These are phyloP conservation scores for Aplysina aerophoba DNA, from an alignment of 37 sponge, comb jelly and placozoan genomes.

Conservation along the genomic window DNA sequence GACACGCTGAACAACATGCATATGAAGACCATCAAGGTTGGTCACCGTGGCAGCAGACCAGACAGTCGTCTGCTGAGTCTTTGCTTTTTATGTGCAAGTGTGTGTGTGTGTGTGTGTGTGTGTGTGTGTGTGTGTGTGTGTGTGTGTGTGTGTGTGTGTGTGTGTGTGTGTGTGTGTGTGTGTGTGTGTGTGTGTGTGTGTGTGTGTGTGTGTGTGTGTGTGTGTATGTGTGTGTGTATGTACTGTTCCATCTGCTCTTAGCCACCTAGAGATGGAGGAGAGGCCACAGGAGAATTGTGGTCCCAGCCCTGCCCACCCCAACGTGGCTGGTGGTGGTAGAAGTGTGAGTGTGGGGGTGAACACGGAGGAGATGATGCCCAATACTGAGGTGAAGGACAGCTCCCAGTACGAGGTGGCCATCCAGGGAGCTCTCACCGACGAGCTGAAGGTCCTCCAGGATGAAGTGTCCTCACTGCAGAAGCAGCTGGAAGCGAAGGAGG, in stretches of 20 bases:
- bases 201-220: neutral
- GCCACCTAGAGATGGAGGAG: neutral
- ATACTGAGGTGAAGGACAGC: neutral
- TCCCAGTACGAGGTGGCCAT: slow-evolving; percentile 47
- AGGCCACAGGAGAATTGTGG: neutral
- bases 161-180: too few relatives aligned
- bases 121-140: too few relatives aligned
- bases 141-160: too few relatives aligned
- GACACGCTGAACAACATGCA: slow-evolving; percentile 80
- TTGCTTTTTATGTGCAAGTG: too few relatives aligned
- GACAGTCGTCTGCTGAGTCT: neutral
- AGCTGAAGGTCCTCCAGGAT: slow-evolving; percentile 42
- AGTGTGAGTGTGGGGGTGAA: slow-evolving; percentile 41
- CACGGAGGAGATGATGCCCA: slow-evolving; percentile 16
- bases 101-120: too few relatives aligned
- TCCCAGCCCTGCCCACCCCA: neutral
- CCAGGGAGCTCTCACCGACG: slow-evolving; percentile 72
- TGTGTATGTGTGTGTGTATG: neutral
- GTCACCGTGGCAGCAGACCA: neutral
- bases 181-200: too few relatives aligned
- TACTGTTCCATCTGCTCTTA: slow-evolving; percentile 5
- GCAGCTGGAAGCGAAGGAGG: slow-evolving; percentile 36
- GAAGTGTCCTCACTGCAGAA: neutral
- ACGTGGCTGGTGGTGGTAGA: neutral
- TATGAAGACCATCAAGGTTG: slow-evolving; percentile 81